A percentile compares a stretch with the other conserved stretches of the same genome.
phyloP scores from a whole-genome alignment of 2,797 vertebrate species.

The Bovichtus variegatus region DNA sequence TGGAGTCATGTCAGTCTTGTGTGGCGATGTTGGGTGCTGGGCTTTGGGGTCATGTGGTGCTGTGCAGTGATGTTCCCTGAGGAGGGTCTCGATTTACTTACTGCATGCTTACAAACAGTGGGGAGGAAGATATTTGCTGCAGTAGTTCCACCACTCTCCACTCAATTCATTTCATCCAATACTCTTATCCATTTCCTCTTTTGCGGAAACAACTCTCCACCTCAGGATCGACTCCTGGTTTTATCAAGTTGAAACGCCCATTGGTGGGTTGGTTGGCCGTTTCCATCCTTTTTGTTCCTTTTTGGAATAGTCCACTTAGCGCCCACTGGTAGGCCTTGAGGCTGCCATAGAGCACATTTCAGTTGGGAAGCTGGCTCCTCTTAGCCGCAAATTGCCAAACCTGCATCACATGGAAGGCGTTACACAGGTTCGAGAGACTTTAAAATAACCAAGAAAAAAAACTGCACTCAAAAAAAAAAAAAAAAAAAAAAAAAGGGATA shows the following conservation, averaged over 20 bases:
- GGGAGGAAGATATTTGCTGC: slow-evolving; percentile 79
- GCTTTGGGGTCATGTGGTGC: slow-evolving; percentile 71
- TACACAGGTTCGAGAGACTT: slow-evolving; percentile 89
- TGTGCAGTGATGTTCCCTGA: slow-evolving; percentile 75
- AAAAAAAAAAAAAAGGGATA: slow-evolving; percentile 50
- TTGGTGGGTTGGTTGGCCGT: slow-evolving; percentile 46
- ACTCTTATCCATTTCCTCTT: slow-evolving; percentile 76
- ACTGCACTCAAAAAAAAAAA: slow-evolving; percentile 56
- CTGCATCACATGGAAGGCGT: slow-evolving; percentile 97
- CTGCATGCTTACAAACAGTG: slow-evolving; percentile 82
- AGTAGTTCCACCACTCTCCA: slow-evolving; percentile 77
- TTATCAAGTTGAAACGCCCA: slow-evolving; percentile 70
- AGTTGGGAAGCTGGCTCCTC: slow-evolving; percentile 90
- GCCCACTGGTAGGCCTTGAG: slow-evolving; percentile 72
- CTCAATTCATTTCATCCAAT: slow-evolving; percentile 81
- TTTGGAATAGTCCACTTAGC: slow-evolving; percentile 74
- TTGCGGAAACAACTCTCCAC: slow-evolving; percentile 73
- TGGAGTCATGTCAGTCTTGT: slow-evolving; percentile 68
- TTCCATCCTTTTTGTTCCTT: slow-evolving; percentile 70
- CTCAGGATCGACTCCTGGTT: slow-evolving; percentile 69
- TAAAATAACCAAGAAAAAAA: slow-evolving; percentile 43
- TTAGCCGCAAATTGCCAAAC: slow-evolving; percentile 94
- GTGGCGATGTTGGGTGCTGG: slow-evolving; percentile 73
- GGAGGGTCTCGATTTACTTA: slow-evolving; percentile 82
- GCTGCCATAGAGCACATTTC: slow-evolving; percentile 90